Evolutionary conservation across 2,888 invertebrate genomes (phyloP).

Genomic region (Phyto melanocephala): DNA sequence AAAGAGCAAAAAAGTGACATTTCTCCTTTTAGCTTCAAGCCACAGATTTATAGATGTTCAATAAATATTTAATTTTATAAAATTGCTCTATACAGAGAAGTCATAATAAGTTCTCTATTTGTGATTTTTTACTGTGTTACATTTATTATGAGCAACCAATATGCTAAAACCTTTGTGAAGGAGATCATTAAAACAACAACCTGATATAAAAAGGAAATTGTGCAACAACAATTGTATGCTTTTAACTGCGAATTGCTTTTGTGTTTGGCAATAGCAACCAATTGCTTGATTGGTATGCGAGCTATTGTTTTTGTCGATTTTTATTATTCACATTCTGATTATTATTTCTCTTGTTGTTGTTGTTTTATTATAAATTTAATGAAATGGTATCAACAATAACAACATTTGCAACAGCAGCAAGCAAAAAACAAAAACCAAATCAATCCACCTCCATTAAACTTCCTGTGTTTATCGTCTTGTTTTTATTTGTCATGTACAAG

Average conservation of each 20-base stretch:
- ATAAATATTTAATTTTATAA: too few relatives aligned
- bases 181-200: slow-evolving; percentile 4
- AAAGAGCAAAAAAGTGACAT: too few relatives aligned
- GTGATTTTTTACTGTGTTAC: too few relatives aligned
- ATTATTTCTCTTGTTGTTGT: slow-evolving; percentile 31
- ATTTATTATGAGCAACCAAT: too few relatives aligned
- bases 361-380: slow-evolving; percentile 67
- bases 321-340: not conserved
- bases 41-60: too few relatives aligned
- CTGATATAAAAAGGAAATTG: not conserved
- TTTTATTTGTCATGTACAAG: not conserved
- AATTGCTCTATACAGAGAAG: too few relatives aligned
- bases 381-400: slow-evolving; percentile 66
- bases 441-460: slow-evolving; percentile 66
- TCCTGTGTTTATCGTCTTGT: slow-evolving; percentile 53
- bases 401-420: slow-evolving; percentile 46
- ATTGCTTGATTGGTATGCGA: slow-evolving; percentile 54
- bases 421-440: slow-evolving; percentile 50
- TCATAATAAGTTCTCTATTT: too few relatives aligned
- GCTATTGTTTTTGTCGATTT: slow-evolving; percentile 50
- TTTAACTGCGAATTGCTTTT: slow-evolving; percentile 37
- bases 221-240: slow-evolving; percentile 30
- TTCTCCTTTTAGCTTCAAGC: too few relatives aligned
- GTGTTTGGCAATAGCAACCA: slow-evolving; percentile 25
- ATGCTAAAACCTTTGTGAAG: not conserved